Evolutionary conservation across 2,888 invertebrate species (phyloP).

Genomic region (Tetragnatha montana): DNA sequence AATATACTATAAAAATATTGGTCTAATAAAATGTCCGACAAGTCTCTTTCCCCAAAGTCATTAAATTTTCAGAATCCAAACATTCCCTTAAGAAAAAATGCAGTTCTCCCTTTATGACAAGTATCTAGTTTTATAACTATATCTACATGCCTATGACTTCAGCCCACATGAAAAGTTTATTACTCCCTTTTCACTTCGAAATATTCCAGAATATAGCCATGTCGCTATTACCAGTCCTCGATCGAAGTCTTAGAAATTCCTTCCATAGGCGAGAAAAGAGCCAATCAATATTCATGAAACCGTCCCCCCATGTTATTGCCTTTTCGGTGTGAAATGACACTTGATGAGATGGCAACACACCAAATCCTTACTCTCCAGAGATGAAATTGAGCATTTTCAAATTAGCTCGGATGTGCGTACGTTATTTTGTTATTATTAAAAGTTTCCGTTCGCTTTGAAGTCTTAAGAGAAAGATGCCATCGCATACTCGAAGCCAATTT

Average conservation of each 20-base stretch:
- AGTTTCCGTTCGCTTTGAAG: too few species aligned
- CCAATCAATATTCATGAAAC: neutral
- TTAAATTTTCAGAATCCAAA: too few species aligned
- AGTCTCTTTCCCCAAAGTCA: too few species aligned
- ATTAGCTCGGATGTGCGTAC: neutral
- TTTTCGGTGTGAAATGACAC: neutral
- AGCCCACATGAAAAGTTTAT: neutral
- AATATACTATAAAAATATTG: too few species aligned
- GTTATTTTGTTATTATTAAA: too few species aligned
- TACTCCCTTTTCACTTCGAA: neutral
- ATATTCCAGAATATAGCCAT: neutral
- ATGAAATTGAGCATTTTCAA: neutral
- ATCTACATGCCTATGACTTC: neutral
- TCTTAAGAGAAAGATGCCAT: too few species aligned
- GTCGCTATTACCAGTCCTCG: neutral
- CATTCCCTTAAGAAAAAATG: too few species aligned
- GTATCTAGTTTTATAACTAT: neutral
- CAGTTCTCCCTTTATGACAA: neutral
- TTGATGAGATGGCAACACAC: neutral
- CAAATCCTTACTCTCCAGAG: neutral
- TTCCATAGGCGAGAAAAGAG: neutral
- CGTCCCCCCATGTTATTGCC: neutral
- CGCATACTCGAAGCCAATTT: too few species aligned
- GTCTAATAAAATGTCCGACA: too few species aligned
- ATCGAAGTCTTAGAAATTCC: neutral